phyloP scores from a whole-genome alignment of 2,113 vertebrate species.

The Trematomus loennbergii region DNA sequence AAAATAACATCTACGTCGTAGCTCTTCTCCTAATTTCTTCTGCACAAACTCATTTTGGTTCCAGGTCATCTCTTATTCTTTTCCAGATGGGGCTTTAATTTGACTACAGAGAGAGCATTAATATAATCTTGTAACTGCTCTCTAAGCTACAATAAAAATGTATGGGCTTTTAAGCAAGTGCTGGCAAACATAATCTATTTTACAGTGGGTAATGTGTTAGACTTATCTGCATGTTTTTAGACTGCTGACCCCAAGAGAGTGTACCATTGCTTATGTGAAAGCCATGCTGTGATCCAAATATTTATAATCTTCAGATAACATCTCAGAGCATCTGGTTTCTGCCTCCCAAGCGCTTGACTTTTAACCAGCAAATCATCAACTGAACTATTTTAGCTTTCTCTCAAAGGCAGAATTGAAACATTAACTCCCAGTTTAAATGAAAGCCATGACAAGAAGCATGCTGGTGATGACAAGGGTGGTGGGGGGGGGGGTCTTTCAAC shows the following conservation, averaged over 20 bases:
- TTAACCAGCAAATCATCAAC: slow-evolving; percentile 48
- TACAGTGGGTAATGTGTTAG: slow-evolving; percentile 9
- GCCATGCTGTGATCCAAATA: slow-evolving; percentile 36
- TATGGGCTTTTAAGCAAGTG: not conserved
- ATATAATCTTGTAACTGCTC: slow-evolving; percentile 3
- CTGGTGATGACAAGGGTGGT: slow-evolving; percentile 4
- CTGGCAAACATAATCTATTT: not conserved
- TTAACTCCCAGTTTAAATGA: slow-evolving; percentile 58
- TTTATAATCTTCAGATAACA: slow-evolving; percentile 54
- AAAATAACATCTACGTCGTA: slow-evolving; percentile 9
- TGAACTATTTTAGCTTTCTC: slow-evolving; percentile 49
- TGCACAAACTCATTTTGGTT: not conserved
- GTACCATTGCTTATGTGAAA: slow-evolving; percentile 27
- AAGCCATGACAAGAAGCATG: slow-evolving; percentile 43
- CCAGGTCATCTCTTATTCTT: not conserved
- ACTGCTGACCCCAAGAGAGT: slow-evolving; percentile 16
- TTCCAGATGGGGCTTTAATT: not conserved
- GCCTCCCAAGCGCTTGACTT: slow-evolving; percentile 36
- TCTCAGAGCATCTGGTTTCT: slow-evolving; percentile 53
- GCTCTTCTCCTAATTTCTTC: slow-evolving; percentile 15
- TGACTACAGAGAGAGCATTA: not conserved
- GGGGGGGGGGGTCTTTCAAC: slow-evolving; percentile 5
- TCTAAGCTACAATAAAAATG: slow-evolving; percentile 3
- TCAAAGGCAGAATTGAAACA: slow-evolving; percentile 61
- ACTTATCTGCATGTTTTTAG: slow-evolving; percentile 7